Base-by-base conservation (phyloP, 2,797 vertebrate species). In the Miopithecus talapoin region DNA sequence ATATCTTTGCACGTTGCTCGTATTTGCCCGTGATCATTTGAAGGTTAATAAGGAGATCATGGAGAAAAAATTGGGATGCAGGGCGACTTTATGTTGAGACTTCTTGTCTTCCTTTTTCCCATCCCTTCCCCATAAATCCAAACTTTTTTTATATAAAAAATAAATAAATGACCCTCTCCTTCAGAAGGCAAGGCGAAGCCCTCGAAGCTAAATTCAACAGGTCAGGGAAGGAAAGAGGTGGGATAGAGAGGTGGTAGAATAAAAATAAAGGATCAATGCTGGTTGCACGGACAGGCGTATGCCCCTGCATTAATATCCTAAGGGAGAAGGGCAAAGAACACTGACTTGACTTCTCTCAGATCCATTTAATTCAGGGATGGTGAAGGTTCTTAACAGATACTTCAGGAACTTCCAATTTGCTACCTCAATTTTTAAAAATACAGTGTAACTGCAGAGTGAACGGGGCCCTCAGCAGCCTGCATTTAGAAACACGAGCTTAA, bases 261-360 rank as follows among this genome's bases (percentile, higher is more conserved):
- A 39, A 85, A 46, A 91, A 78, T 30, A 72, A 39, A 33, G n/a
- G n/a, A 17, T 16, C 7, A 74, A 39, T 14, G 26, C 78, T 64
- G 55, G 55, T n/a, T 1, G 21, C 46, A 24, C 26, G 80, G 30
- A 24, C 6, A 43, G 46, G 30, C 0, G 1, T 70, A 55, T 96
- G 94, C 11, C 11, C n/a, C 68, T n/a, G 97, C 95, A 98, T 95
- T 97, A 78, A 97, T 97, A 72, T 78, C 46, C 39, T 36, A n/a
- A 78, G 8, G 13, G 41, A 85, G 17, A 83, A 94, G 26, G 74
- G 55, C 53, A 2, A 41, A 68, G 33, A 50, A 61, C 9, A 43
- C 68, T 88, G 88, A 72, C 74, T 46, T 79, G 91, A 91, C 76
- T 95, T 89, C 72, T 91, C 59, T 84, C 41, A 39, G 80, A 86